phyloP scores from a whole-genome alignment of 1,140 invertebrate genomes.

The Drosophila nasuta region DNA sequence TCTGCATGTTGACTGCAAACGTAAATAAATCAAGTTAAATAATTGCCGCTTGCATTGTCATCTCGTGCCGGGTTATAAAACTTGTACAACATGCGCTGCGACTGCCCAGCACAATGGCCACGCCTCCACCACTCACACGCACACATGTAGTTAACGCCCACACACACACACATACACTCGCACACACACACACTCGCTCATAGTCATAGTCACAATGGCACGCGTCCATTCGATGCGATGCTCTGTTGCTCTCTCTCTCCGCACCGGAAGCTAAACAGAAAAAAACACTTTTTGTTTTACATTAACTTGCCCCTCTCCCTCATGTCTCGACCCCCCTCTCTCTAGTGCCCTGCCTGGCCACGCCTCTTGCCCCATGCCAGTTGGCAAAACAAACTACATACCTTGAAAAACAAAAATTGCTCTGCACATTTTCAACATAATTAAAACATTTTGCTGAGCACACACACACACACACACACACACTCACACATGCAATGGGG shows the following conservation, averaged over 20 bases:
- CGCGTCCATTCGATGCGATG: slow-evolving; percentile 17
- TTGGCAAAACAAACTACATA: slow-evolving; percentile 25
- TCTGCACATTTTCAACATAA: slow-evolving; percentile 71
- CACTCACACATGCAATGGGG: slow-evolving; percentile 27
- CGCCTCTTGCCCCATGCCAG: not conserved
- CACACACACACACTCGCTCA: not conserved
- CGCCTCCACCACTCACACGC: slow-evolving; percentile 23
- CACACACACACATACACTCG: slow-evolving; percentile 3
- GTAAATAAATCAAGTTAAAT: slow-evolving; percentile 82
- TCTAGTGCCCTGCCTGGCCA: not conserved
- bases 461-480: slow-evolving; percentile 17
- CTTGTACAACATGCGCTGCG: slow-evolving; percentile 37
- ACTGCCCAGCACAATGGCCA: slow-evolving; percentile 35
- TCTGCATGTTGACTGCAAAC: slow-evolving; percentile 57
- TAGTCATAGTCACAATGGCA: slow-evolving; percentile 12
- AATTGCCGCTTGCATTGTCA: slow-evolving; percentile 77
- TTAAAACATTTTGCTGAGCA: slow-evolving; percentile 76
- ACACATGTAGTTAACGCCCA: slow-evolving; percentile 3
- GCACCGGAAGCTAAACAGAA: slow-evolving; percentile 35
- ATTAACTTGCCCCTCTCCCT: slow-evolving; percentile 37
- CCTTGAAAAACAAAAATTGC: slow-evolving; percentile 63
- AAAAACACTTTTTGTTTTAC: slow-evolving; percentile 58
- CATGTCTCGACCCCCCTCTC: not conserved
- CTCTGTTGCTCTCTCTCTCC: not conserved
- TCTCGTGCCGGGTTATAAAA: slow-evolving; percentile 48